Percentiles rank a stretch among this genome's conserved stretches.
Conservation (phyloP, 1,140 invertebrate genomes). For the Helicoverpa armigera region DNA sequence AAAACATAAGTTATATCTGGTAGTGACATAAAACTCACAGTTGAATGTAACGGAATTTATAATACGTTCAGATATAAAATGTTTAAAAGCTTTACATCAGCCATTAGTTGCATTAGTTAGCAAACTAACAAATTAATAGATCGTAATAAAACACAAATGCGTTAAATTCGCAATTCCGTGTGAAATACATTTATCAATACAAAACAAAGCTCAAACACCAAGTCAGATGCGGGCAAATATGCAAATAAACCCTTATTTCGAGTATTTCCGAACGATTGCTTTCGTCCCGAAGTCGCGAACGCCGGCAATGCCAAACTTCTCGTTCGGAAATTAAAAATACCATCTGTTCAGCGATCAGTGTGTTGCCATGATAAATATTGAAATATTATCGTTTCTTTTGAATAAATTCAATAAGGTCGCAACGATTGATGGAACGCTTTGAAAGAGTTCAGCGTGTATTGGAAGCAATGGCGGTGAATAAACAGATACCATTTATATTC, state of each 20-base stretch:
- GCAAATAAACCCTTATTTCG: slow-evolving; percentile 51
- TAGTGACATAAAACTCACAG: too few species aligned
- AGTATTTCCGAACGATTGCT: slow-evolving; percentile 48
- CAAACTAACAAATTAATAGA: too few species aligned
- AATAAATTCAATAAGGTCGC: slow-evolving; percentile 35
- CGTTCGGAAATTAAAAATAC: slow-evolving; percentile 53
- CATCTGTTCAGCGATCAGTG: slow-evolving; percentile 47
- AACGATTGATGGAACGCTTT: slow-evolving; percentile 27
- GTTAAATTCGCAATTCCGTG: too few species aligned
- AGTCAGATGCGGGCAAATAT: slow-evolving; percentile 36
- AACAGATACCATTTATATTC: neutral
- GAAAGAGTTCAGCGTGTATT: slow-evolving; percentile 16
- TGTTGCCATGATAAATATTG: slow-evolving; percentile 45
- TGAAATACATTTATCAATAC: slow-evolving; percentile 3
- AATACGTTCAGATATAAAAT: too few species aligned
- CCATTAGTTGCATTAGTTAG: too few species aligned
- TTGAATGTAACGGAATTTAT: too few species aligned
- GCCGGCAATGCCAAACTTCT: slow-evolving; percentile 28
- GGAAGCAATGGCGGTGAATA: neutral
- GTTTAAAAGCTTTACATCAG: too few species aligned
- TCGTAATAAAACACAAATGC: neutral
- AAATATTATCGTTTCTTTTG: slow-evolving; percentile 41
- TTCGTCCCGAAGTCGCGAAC: slow-evolving; percentile 4
- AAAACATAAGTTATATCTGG: too few species aligned
- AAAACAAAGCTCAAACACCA: slow-evolving; percentile 31